Base-by-base conservation (phyloP, 2,888 invertebrate genomes). In the Agrotis ipsilon region DNA sequence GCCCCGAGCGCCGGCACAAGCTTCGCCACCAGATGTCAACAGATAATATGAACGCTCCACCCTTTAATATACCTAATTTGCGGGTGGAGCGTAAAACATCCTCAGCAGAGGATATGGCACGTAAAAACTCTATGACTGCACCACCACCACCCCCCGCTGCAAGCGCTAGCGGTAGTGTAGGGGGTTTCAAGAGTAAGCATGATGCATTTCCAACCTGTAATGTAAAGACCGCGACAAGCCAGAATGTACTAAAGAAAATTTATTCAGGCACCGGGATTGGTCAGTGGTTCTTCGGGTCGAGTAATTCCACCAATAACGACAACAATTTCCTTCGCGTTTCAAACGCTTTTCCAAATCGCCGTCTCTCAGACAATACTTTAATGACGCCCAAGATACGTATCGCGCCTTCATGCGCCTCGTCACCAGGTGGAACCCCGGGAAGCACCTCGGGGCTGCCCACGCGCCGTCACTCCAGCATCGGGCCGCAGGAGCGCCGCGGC, bases 341-440 rank as follows among this genome's bases (percentile, higher is more conserved):
- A 75, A 97, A 96, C 90, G 97, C 98, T 79, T 98, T 98, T 92
- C 98, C 98, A 64, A 98, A 97, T 91, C 97, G 99, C 66, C 97
- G 99, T 64, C 97, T 99, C 68, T 99, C 98, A 32, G 99, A 99
- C 94, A 99, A 99, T 92, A 98, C 98, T 60, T 95, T 99, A 89
- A 98, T 98, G 98, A 98, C 98, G 78, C 98, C 98, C 49, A 98
- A 98, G 94, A 98, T 98, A 82, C 97, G 98, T 65, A 98, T 99
- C 75, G 98, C 98, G 0, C 98, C 98, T 14, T 98, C 98, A 19
- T 98, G 98, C 92, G 98, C 98, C 16, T 98, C 98, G 4, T 98
- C 98, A 0, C 98, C 98, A 0, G 98, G 98, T 6, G 97, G 97
- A n/a, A 94, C 96, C 1, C 97, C 97, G 0, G 97, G 97, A 3